Percentiles rank a stretch among this genome's conserved stretches.
Evolutionary conservation across 2,113 vertebrate genomes (phyloP).

Genomic region (Aplodontia rufa): DNA sequence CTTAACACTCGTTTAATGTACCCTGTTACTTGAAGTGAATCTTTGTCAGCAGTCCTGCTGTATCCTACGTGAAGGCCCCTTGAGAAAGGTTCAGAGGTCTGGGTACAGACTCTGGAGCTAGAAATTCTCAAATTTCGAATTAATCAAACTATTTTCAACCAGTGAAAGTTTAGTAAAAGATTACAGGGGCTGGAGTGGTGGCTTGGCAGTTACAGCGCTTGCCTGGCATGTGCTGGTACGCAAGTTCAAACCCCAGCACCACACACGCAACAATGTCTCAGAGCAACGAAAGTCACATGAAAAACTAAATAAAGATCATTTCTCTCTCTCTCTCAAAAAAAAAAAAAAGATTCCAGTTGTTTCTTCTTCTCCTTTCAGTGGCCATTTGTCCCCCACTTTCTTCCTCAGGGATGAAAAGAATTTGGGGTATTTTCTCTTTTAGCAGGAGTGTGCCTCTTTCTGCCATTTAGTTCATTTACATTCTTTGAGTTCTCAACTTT

Average conservation of each 20-base stretch:
- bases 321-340: too few relatives aligned
- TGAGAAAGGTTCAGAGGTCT: neutral
- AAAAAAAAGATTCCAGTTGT: neutral
- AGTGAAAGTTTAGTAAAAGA: neutral
- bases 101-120: neutral
- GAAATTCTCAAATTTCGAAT: neutral
- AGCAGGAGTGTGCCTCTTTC: neutral
- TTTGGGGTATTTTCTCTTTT: neutral
- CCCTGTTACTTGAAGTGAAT: neutral
- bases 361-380: neutral
- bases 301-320: too few relatives aligned
- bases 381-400: neutral
- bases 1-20: neutral
- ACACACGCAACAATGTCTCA: too few relatives aligned
- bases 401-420: neutral
- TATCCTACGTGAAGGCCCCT: neutral
- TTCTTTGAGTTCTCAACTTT: conserved; percentile 21
- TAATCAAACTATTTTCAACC: neutral
- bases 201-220: too few relatives aligned
- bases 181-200: too few relatives aligned
- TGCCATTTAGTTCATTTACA: conserved; percentile 42
- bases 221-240: too few relatives aligned
- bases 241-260: too few relatives aligned
- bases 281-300: too few relatives aligned
- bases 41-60: neutral